phyloP scores from a whole-genome alignment of 2,113 vertebrate species.

The Sinocyclocheilus maitianheensis region DNA sequence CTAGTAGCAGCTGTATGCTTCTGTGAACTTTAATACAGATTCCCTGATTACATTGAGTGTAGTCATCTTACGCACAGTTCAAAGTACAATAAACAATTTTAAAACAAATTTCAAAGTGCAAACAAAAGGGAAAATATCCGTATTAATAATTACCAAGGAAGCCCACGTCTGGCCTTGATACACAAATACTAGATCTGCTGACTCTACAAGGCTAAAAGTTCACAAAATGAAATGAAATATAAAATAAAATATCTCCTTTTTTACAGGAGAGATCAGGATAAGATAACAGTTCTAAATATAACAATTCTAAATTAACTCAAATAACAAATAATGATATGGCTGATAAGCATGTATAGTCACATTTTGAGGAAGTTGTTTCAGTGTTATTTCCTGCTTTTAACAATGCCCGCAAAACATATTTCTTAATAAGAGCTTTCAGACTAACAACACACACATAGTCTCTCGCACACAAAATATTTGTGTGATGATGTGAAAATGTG shows the following conservation, averaged over 20 bases:
- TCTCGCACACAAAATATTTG: slow-evolving; percentile 31
- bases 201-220: background rate
- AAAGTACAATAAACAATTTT: slow-evolving; percentile 57
- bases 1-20: background rate
- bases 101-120: slow-evolving; percentile 61
- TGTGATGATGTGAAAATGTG: slow-evolving; percentile 42
- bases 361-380: slow-evolving; percentile 57
- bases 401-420: slow-evolving; percentile 66
- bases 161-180: slow-evolving; percentile 56
- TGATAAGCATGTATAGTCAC: slow-evolving; percentile 22
- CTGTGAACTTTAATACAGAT: slow-evolving; percentile 49
- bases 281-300: background rate
- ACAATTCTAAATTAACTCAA: background rate
- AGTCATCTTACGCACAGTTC: slow-evolving; percentile 49
- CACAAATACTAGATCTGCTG: slow-evolving; percentile 30
- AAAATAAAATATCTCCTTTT: background rate
- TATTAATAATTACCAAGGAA: slow-evolving; percentile 61
- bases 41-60: slow-evolving; percentile 26
- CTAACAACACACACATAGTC: slow-evolving; percentile 20
- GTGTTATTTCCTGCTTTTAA: slow-evolving; percentile 70
- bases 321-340: background rate
- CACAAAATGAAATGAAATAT: slow-evolving; percentile 16
- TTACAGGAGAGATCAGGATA: too few species aligned
- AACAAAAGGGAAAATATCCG: slow-evolving; percentile 57
- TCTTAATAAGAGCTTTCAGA: slow-evolving; percentile 56